Percentiles rank a stretch among this genome's conserved stretches.
Evolutionary conservation across 2,797 vertebrate genomes (phyloP).

Genomic region (Megalops cyprinoides): DNA sequence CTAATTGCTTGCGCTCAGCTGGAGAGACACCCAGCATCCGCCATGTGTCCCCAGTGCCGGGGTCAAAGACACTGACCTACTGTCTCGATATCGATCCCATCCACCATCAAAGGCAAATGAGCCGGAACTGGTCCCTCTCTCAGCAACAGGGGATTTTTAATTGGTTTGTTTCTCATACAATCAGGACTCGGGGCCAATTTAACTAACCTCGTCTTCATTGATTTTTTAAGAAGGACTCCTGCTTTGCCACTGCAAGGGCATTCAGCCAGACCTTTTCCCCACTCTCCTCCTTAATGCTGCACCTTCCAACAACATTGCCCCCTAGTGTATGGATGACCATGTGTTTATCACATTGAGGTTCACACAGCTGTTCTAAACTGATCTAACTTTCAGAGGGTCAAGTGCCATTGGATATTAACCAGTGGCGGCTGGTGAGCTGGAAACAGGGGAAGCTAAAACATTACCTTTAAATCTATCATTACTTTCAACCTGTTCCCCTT

Average conservation of each 20-base stretch:
- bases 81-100: slow-evolving; percentile 11
- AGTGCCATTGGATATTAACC: no score
- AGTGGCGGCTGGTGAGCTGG: no score
- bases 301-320: not conserved
- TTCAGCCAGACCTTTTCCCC: not conserved
- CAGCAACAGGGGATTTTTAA: slow-evolving; percentile 15
- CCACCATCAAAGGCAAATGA: not conserved
- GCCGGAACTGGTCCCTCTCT: not conserved
- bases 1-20: not conserved
- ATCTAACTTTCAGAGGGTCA: no score
- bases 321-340: not conserved
- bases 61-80: not conserved
- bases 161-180: not conserved
- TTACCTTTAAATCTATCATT: no score
- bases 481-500: no score
- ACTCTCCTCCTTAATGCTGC: no score
- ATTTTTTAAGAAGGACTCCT: no score
- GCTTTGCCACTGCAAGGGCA: not conserved
- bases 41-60: not conserved
- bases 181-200: not conserved
- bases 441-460: no score
- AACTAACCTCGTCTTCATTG: not conserved
- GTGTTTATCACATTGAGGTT: no score
- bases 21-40: not conserved
- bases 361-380: not conserved